Conservation (phyloP, 2,888 invertebrate species). For the Meiosimyza platycephala region DNA sequence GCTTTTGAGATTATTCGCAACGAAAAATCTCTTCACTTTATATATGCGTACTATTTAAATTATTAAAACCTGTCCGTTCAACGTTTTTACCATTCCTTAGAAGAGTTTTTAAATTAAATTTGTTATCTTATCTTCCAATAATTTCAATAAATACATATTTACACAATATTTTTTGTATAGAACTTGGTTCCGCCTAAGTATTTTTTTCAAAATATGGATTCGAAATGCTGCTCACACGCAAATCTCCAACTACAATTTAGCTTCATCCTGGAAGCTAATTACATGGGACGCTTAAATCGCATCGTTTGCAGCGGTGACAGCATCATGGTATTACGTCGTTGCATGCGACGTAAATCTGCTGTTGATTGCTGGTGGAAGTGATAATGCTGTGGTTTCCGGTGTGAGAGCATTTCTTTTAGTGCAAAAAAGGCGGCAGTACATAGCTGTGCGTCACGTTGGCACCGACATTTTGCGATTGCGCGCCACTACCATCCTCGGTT, state of each 20-base stretch:
- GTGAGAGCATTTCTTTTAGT: constrained; percentile 67
- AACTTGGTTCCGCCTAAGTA: too few relatives aligned
- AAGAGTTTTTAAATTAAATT: too few relatives aligned
- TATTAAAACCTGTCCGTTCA: too few relatives aligned
- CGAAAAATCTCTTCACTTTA: too few relatives aligned
- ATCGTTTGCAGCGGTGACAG: constrained; percentile 3
- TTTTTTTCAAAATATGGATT: neutral
- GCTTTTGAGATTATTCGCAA: too few relatives aligned
- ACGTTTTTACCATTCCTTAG: too few relatives aligned
- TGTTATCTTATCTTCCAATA: too few relatives aligned
- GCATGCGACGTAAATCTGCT: constrained; percentile 25
- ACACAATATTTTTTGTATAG: too few relatives aligned
- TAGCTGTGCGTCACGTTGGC: constrained; percentile 65
- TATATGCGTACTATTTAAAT: too few relatives aligned
- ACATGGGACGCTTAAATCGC: constrained; percentile 54
- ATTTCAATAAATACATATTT: too few relatives aligned
- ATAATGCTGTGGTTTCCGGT: constrained; percentile 58
- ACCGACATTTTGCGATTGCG: constrained; percentile 42
- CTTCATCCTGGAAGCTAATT: neutral
- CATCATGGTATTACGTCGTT: neutral
- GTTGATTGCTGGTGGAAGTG: constrained; percentile 40
- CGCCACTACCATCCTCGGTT: constrained; percentile 58
- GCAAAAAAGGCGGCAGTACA: constrained; percentile 68
- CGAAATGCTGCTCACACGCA: constrained; percentile 32
- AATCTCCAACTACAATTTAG: constrained; percentile 16